phyloP scores from a whole-genome alignment of 2,797 vertebrate genomes.

The Myiotriccus ornatus region DNA sequence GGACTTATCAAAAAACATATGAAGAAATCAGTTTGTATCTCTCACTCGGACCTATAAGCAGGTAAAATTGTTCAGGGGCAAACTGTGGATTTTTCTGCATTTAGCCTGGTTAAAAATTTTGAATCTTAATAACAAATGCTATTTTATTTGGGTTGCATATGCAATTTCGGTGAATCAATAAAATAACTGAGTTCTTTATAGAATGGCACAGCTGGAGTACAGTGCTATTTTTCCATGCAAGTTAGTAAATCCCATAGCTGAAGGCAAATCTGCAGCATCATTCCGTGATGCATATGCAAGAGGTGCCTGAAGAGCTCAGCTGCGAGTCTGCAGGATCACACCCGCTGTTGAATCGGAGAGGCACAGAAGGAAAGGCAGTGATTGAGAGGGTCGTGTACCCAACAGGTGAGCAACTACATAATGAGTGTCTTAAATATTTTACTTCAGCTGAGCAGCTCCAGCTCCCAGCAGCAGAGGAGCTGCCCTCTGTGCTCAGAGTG shows the following conservation, averaged over 20 bases:
- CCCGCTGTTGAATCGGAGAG: not conserved
- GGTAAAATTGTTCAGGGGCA: not conserved
- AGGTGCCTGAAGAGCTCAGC: not conserved
- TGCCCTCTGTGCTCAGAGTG: not conserved
- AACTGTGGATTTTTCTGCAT: not conserved
- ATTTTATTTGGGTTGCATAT: not conserved
- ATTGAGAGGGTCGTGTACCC: slow-evolving; percentile 20
- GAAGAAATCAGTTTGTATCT: not conserved
- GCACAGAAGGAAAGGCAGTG: not conserved
- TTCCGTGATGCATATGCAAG: slow-evolving; percentile 18
- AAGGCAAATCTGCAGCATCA: not conserved
- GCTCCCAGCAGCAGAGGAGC: not conserved
- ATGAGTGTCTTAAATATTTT: not conserved
- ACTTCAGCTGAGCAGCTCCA: not conserved
- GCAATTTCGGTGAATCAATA: not conserved
- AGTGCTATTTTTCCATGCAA: not conserved
- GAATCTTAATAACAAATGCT: not conserved
- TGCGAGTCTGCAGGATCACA: not conserved
- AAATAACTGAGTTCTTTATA: not conserved
- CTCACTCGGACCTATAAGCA: not conserved
- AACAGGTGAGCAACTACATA: slow-evolving; percentile 4
- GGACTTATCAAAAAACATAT: not conserved
- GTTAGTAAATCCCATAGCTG: not conserved
- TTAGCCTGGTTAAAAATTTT: not conserved
- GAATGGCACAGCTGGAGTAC: not conserved